A percentile compares a stretch with the other conserved stretches of the same genome.
These are phyloP conservation scores for Gyrodactylus bullatarudis DNA, from an alignment of 1,140 invertebrate species.

Conservation along the genomic window DNA sequence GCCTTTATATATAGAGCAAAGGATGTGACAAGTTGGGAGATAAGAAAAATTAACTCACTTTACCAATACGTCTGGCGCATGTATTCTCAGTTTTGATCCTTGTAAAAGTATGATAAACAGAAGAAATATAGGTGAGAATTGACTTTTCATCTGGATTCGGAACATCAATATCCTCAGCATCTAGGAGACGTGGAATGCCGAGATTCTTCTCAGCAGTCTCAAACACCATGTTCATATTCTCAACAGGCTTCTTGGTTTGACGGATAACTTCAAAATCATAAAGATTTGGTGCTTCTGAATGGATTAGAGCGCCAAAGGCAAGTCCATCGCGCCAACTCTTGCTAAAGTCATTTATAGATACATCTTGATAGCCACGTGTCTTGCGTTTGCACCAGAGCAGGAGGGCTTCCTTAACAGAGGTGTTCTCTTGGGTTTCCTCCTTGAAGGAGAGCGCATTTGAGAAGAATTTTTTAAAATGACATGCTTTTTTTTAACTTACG, in stretches of 20 bases:
- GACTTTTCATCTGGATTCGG: slow-evolving; percentile 71
- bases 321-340: slow-evolving; percentile 91
- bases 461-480: background rate
- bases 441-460: background rate
- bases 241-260: slow-evolving; percentile 37
- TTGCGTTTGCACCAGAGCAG: slow-evolving; percentile 91
- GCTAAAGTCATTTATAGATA: slow-evolving; percentile 45
- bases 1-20: no score
- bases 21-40: no score
- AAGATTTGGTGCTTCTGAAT: slow-evolving; percentile 39
- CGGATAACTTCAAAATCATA: slow-evolving; percentile 36
- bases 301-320: slow-evolving; percentile 96
- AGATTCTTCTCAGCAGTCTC: slow-evolving; percentile 85
- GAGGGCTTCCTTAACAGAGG: slow-evolving; percentile 79
- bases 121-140: slow-evolving; percentile 97
- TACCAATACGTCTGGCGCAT: slow-evolving; percentile 42
- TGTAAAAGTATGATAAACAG: slow-evolving; percentile 98
- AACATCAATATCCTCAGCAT: slow-evolving; percentile 66
- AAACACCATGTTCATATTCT: slow-evolving; percentile 91
- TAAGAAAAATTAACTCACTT: background rate
- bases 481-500: background rate
- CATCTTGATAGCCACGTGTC: slow-evolving; percentile 42
- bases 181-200: slow-evolving; percentile 70
- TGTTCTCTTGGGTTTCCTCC: slow-evolving; percentile 14
- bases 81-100: slow-evolving; percentile 98